Base-by-base conservation (phyloP, 30 jellyfish, hydroid and myxozoan species). In the Aurelia sp. region DNA sequence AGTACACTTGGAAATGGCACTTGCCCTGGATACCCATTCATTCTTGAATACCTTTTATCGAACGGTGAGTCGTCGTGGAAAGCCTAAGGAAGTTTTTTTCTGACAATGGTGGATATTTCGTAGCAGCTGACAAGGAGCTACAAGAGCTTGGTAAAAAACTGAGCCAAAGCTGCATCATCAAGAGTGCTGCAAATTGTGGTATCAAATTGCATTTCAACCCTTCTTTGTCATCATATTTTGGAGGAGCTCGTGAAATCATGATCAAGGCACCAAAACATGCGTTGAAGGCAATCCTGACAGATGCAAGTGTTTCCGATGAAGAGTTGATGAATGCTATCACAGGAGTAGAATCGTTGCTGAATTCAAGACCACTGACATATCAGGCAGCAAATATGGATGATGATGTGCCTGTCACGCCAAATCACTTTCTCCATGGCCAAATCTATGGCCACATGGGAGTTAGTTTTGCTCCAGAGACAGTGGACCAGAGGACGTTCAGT, bases 261-360 rank as follows among this genome's bases (percentile, higher is more conserved):
- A 47, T 86, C 57, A 76, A 67, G 55, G 40, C 96, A 21, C 91
- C 87, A 23, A 86, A 86, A 85, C 50, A 86, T n/a, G 86, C 91
- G 17, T 22, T 86, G 78, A 48, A 66, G 11, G 87, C 90, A 10
- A 40, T 77, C 74, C 71, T 86, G 40, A 37, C 60, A 18, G 58
- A 76, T 33, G 87, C 90, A 35, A 37, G 76, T 76, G 81, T 76
- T n/a, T 33, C 81, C 15, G 86, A 76, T 62, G 92, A 86, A 58
- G 89, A 86, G 65, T 4, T 86, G 58, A 51, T 64, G 71, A 86
- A 90, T 12, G 89, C 80, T 22, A 20, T 80, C 47, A 60, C 51
- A 18, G 76, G 79, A 47, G 89, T 74, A 37, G 92, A 88, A 73
- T 55, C 79, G 16, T 57, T 88, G 72, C 23, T 81, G 66, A 88